Conservation (phyloP, 2,797 vertebrate species). For the Sparidentex hasta region DNA sequence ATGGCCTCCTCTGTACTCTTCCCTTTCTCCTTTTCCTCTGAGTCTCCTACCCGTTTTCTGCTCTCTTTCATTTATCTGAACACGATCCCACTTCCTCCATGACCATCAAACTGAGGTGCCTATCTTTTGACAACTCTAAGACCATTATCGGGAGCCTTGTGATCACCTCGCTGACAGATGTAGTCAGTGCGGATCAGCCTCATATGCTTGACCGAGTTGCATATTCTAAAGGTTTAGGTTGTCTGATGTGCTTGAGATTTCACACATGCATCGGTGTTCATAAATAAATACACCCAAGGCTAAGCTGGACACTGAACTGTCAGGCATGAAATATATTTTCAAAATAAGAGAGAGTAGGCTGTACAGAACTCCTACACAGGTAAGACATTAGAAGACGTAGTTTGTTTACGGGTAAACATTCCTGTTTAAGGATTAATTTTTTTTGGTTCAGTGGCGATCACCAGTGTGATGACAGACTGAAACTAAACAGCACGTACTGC, state of each 20-base stretch:
- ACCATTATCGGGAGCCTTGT: conserved; percentile 1
- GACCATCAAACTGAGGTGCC: background rate
- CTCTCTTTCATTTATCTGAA: conserved; percentile 51
- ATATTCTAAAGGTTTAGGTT: conserved; percentile 1
- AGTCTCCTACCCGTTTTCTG: conserved; percentile 9
- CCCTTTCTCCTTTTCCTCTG: background rate
- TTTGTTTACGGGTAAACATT: background rate
- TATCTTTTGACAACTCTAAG: background rate
- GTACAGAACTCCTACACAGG: background rate
- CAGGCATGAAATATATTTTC: conserved; percentile 3
- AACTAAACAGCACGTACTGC: background rate
- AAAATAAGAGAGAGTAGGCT: background rate
- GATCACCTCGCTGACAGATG: background rate
- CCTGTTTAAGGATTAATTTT: background rate
- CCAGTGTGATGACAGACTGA: background rate
- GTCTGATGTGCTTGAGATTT: background rate
- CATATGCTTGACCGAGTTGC: background rate
- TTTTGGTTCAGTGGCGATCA: background rate
- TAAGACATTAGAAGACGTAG: background rate
- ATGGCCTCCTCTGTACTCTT: conserved; percentile 61
- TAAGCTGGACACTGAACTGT: background rate
- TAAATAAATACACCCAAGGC: background rate
- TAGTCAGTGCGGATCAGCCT: background rate
- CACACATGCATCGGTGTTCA: background rate
- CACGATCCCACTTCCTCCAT: conserved; percentile 7